Evolutionary conservation across 2,888 invertebrate species (phyloP).

Genomic region (Andrena bicolor): DNA sequence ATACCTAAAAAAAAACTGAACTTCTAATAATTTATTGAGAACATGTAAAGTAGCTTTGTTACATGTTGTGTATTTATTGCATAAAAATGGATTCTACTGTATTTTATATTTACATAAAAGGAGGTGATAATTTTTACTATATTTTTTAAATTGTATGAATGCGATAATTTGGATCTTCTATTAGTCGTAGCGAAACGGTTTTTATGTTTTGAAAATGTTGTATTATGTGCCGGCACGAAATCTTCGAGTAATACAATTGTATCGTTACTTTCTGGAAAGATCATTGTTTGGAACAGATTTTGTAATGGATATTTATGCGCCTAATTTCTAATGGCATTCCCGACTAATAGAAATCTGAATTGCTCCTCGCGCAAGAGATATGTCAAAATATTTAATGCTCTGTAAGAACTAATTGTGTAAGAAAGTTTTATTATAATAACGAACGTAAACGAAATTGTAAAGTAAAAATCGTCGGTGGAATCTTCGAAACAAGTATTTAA

Average conservation of each 20-base stretch:
- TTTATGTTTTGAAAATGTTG: conserved; percentile 40
- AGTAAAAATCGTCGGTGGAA: conserved; percentile 69
- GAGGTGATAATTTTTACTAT: conserved; percentile 48
- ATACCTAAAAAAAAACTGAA: conserved; percentile 31
- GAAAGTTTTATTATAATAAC: conserved; percentile 78
- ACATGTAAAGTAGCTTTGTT: conserved; percentile 58
- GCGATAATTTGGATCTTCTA: conserved; percentile 57
- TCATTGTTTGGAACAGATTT: conserved; percentile 25
- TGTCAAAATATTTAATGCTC: conserved; percentile 50
- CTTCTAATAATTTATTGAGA: conserved; percentile 72
- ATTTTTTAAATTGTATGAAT: conserved; percentile 49
- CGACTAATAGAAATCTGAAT: conserved; percentile 59
- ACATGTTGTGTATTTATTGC: conserved; percentile 72
- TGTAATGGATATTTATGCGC: conserved; percentile 39
- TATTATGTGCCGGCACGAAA: conserved; percentile 19
- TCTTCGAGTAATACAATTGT: conserved; percentile 11
- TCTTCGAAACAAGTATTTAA: conserved; percentile 73
- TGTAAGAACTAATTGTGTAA: conserved; percentile 65
- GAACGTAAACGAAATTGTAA: conserved; percentile 71
- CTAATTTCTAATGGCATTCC: conserved; percentile 43
- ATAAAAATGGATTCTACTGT: conserved; percentile 64
- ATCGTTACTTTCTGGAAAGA: conserved; percentile 5
- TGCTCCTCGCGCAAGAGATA: conserved; percentile 40
- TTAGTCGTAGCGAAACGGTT: conserved; percentile 49
- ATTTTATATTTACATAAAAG: conserved; percentile 59